Base-by-base conservation (phyloP, 1,140 invertebrate species). In the Pachypsylla venusta region DNA sequence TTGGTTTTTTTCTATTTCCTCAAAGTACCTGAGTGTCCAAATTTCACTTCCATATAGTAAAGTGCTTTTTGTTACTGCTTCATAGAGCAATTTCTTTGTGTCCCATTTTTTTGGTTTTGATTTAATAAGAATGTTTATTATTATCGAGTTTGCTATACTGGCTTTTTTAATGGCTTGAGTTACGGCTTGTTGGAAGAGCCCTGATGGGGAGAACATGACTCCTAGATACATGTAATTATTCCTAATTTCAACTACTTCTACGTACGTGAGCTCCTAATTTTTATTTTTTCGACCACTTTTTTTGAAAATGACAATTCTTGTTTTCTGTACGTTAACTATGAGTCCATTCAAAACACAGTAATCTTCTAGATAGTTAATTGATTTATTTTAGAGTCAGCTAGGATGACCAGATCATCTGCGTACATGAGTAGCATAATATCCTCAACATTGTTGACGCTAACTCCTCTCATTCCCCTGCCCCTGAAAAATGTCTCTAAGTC, bases 221-320 rank as follows among this genome's bases (percentile, higher is more conserved):
- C 30, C 30, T 35, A 35, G 30, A 35, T 35, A 35, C 7, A 35
- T 35, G n/a, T 35, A 35, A 35, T n/a, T 35, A n/a, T 7, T 7
- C 7, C 7, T n/a, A 10, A 35, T 35, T 35, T 35, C 30, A 35
- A 35, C 30, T 35, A 28, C n/a, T 5, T 25, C 24, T 56, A 60
- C 10, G 5, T 12, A n/a, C 16, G 56, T 60, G 1, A 35, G 54
- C 1, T 25, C n/a, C n/a, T n/a, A n/a, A n/a, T n/a, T n/a, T n/a
- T n/a, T n/a, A n/a, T n/a, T n/a, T n/a, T n/a, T n/a, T n/a, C n/a
- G 16, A 1, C 66, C 63, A 0, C 61, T 61, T 12, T 48, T 58
- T 54, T 65, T 62, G 40, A 67, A 67, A 16, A 67, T 53, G 2
- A 67, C 40, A 1, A 66, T 56, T 42, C 65, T 65, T 13, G 67